phyloP scores from a whole-genome alignment of 2,797 vertebrate species.

The Merluccius polli region DNA sequence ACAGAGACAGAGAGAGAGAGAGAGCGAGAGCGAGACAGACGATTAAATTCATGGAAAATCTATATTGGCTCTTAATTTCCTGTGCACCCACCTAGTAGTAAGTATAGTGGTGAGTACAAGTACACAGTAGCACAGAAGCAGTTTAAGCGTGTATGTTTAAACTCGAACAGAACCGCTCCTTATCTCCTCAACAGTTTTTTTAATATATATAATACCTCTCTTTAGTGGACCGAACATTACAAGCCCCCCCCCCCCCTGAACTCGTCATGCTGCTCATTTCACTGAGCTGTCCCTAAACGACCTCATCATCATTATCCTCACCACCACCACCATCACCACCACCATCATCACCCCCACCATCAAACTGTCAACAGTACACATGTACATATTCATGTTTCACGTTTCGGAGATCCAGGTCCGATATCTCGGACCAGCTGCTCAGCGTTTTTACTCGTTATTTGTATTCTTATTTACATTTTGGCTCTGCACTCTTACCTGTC shows the following conservation, averaged over 20 bases:
- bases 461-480: too few species aligned
- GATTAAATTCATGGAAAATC: not conserved
- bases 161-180: not conserved
- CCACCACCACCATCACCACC: not conserved
- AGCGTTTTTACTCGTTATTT: too few species aligned
- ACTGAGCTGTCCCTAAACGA: not conserved
- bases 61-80: not conserved
- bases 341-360: slow-evolving; percentile 55
- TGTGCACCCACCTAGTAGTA: not conserved
- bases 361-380: too few species aligned
- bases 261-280: not conserved
- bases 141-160: not conserved
- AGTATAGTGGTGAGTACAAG: not conserved
- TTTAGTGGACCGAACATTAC: not conserved
- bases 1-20: too few species aligned
- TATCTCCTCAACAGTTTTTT: not conserved
- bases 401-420: too few species aligned
- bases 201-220: not conserved
- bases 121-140: not conserved
- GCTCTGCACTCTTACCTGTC: too few species aligned
- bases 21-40: too few species aligned
- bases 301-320: not conserved
- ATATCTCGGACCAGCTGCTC: too few species aligned
- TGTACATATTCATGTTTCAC: too few species aligned
- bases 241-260: not conserved